Percentiles rank a stretch among this genome's conserved stretches.
phyloP scores from a whole-genome alignment of 1,140 invertebrate species.

The Atta texana region DNA sequence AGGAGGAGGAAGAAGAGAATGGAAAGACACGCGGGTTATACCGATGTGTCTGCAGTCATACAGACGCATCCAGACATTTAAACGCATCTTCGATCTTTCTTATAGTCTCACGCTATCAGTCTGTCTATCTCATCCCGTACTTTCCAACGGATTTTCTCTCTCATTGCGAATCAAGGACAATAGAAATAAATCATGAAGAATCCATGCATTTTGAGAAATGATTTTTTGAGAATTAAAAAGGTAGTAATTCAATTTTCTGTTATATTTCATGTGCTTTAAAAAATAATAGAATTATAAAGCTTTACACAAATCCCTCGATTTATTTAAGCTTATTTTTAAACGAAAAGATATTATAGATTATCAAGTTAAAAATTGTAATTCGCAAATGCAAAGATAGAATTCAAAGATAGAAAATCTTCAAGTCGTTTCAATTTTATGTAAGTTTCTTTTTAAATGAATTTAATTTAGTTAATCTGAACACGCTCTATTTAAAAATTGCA shows the following conservation, averaged over 20 bases:
- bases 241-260: neutral
- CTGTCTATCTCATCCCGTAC: constrained; percentile 11
- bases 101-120: constrained; percentile 21
- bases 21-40: constrained; percentile 8
- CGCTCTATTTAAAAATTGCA: neutral
- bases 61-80: constrained; percentile 67
- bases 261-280: neutral
- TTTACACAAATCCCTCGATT: neutral
- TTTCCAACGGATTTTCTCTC: constrained; percentile 11
- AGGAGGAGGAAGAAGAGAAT: neutral
- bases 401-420: neutral
- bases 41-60: neutral
- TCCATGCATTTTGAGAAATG: neutral
- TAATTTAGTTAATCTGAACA: neutral
- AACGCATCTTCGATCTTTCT: constrained; percentile 54
- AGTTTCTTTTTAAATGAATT: neutral
- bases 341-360: neutral
- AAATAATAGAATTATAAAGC: neutral
- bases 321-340: neutral
- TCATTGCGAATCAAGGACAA: constrained; percentile 8
- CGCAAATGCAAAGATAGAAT: no score
- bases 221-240: neutral
- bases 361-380: neutral
- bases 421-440: neutral
- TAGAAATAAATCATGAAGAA: neutral